Base-by-base conservation (phyloP, 2,888 invertebrate genomes). In the Ennomos erosarius region DNA sequence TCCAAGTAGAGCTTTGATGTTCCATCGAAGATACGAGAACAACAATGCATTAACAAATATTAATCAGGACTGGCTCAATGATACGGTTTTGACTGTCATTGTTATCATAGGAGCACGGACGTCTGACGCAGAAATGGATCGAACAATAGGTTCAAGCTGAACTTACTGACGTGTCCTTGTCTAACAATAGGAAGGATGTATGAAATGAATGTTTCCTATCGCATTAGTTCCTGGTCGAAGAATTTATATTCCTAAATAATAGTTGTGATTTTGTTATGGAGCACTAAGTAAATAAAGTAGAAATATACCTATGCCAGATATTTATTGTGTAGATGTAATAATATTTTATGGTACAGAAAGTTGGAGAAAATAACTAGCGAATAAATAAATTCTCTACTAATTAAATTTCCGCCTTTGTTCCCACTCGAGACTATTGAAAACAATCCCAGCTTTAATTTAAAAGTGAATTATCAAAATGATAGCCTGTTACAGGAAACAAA, bases 401-500 rank as follows among this genome's bases (percentile, higher is more conserved):
- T 50, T 44, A 54, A 56, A 59, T 34, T 48, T 10, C 37, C 34
- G 9, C 42, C 33, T 52, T 50, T 35, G 43, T 13, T 34, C 12
- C 26, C 40, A 49, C 49, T 54, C 50, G 40, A 50, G 55, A 63
- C 38, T 49, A 42, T 55, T 56, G 59, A 55, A 60, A 65, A 53
- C 44, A 58, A 53, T 55, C 34, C 48, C 43, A 49, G 65, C 70
- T 76, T 71, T 75, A 69, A 60, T 66, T 68, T 67, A 59, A n/a
- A n/a, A 64, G 69, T 64, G 67, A 70, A 71, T 73, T 74, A 70
- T 61, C 67, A 68, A 73, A 75, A 75, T 75, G 73, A 70, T 64
- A 68, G 64, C 56, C 62, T 69, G 68, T 72, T 71, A 69, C 58
- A 48, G 68, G 52, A 62, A 60, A 65, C 66, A 70, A 73, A 70